Percentiles rank a stretch among this genome's conserved stretches.
Evolutionary conservation across 1,140 invertebrate genomes (phyloP).

Genomic region (Drosophila santomea): DNA sequence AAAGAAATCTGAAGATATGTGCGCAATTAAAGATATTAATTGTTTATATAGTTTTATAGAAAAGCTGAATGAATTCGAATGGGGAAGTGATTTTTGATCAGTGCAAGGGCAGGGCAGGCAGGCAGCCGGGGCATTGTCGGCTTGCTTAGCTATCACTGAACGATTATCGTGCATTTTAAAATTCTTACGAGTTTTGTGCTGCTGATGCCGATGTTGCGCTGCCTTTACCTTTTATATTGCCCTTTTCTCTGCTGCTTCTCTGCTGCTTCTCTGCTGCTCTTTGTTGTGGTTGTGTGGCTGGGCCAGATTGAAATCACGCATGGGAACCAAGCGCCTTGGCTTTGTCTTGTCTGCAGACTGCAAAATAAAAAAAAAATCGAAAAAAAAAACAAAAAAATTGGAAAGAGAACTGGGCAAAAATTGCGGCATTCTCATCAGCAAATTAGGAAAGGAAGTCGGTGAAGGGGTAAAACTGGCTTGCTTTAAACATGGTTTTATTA

Average conservation of each 20-base stretch:
- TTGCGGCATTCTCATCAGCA: conserved; percentile 49
- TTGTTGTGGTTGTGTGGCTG: conserved; percentile 31
- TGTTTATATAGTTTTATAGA: no score
- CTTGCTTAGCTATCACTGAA: conserved; percentile 84
- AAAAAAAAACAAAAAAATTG: conserved; percentile 27
- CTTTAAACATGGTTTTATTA: conserved; percentile 75
- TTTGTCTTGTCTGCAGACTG: conserved; percentile 73
- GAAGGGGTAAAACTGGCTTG: neutral
- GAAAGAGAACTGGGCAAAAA: conserved; percentile 28
- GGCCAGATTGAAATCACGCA: conserved; percentile 78
- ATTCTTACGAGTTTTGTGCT: conserved; percentile 83
- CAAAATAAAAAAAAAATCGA: conserved; percentile 24
- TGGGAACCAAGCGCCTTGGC: conserved; percentile 78
- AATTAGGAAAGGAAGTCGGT: conserved; percentile 21
- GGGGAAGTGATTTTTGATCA: neutral
- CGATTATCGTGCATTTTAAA: conserved; percentile 85
- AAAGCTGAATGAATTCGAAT: neutral
- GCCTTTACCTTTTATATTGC: conserved; percentile 72
- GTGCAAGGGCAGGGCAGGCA: conserved; percentile 14
- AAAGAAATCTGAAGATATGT: no score
- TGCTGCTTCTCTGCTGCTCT: conserved; percentile 22
- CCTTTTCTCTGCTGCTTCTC: conserved; percentile 65
- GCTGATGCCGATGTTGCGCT: conserved; percentile 52
- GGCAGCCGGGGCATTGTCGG: conserved; percentile 70
- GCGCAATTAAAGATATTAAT: no score